phyloP scores from a whole-genome alignment of 2,888 invertebrate genomes.

The Crossocerus cetratus region DNA sequence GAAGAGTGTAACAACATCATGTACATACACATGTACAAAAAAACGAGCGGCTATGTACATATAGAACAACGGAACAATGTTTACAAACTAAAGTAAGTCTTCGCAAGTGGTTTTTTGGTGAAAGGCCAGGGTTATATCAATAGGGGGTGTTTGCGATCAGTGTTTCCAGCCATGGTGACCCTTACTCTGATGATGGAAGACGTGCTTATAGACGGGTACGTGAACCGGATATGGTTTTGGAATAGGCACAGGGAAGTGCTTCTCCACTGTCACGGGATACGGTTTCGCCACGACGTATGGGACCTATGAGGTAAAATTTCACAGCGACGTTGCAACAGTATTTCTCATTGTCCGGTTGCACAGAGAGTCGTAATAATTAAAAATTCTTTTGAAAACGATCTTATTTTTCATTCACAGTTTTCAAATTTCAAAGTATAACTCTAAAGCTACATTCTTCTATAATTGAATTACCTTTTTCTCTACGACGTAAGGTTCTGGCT shows the following conservation, averaged over 20 bases:
- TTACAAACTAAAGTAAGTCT: constrained; percentile 11
- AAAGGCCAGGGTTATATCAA: not conserved
- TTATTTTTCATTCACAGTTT: too few species aligned
- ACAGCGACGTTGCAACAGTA: not conserved
- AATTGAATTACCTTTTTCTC: constrained; percentile 77
- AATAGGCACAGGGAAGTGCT: constrained; percentile 79
- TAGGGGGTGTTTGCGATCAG: constrained; percentile 35
- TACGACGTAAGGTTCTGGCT: constrained; percentile 80
- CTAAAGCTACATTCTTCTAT: not conserved
- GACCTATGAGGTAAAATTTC: constrained; percentile 64
- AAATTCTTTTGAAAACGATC: too few species aligned
- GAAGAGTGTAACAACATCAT: constrained; percentile 24
- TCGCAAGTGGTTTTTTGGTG: constrained; percentile 45
- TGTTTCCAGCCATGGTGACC: constrained; percentile 66
- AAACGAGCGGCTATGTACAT: constrained; percentile 58
- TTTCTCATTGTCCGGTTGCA: not conserved
- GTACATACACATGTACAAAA: not conserved
- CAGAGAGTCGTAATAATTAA: too few species aligned
- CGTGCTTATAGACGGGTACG: constrained; percentile 79
- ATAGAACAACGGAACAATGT: constrained; percentile 16
- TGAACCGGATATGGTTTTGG: constrained; percentile 80
- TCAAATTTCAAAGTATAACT: too few species aligned
- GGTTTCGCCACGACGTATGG: constrained; percentile 81
- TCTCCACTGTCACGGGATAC: constrained; percentile 80
- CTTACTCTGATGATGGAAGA: constrained; percentile 73